phyloP scores from a whole-genome alignment of 1,140 invertebrate species.

The Zaprionus camerounensis region DNA sequence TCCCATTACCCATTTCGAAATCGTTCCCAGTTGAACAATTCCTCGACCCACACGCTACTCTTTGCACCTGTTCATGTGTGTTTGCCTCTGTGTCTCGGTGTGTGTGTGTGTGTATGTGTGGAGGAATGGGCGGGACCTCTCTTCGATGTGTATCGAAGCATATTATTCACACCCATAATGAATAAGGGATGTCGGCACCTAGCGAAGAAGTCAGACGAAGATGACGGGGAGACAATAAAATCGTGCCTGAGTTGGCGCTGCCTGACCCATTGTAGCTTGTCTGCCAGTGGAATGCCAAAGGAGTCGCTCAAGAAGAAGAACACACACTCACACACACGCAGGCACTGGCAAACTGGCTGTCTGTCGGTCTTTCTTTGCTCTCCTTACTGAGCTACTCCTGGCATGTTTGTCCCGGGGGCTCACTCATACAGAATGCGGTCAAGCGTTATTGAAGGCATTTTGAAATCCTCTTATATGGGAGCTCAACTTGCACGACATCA shows the following conservation, averaged over 20 bases:
- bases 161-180: constrained; percentile 74
- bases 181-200: constrained; percentile 32
- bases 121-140: neutral
- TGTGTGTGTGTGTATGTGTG: neutral
- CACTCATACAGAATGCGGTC: constrained; percentile 67
- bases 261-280: neutral
- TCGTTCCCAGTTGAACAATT: constrained; percentile 8
- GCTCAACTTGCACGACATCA: constrained; percentile 21
- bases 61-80: constrained; percentile 1
- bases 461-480: constrained; percentile 72
- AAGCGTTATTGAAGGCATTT: constrained; percentile 74
- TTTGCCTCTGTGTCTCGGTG: no score
- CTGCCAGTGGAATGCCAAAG: neutral
- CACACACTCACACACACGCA: neutral
- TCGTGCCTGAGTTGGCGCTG: neutral
- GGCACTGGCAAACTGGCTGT: no score
- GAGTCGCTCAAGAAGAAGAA: neutral
- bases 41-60: neutral
- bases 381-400: neutral
- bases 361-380: no score
- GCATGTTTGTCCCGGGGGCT: constrained; percentile 20
- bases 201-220: neutral
- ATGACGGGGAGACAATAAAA: constrained; percentile 3
- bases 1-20: constrained; percentile 4
- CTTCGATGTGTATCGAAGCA: constrained; percentile 43